Conservation (phyloP, 2,888 invertebrate species). For the Sialis lutaria region DNA sequence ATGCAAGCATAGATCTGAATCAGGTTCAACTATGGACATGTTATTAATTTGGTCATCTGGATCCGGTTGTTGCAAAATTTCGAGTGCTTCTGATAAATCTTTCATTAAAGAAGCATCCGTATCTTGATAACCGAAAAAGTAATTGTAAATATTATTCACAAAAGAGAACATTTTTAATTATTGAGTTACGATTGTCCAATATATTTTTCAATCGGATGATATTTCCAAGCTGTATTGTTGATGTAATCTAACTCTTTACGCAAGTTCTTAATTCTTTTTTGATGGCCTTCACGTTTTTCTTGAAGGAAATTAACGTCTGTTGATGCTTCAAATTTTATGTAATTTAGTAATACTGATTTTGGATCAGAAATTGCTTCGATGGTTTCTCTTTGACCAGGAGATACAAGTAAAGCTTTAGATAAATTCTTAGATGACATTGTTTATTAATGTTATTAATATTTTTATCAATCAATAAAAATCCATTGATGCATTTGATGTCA, state of each 20-base stretch:
- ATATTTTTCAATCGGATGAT: slow-evolving; percentile 17
- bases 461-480: no score
- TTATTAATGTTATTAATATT: neutral
- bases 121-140: neutral
- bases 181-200: slow-evolving; percentile 13
- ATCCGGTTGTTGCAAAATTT: neutral
- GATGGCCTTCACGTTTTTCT: slow-evolving; percentile 14
- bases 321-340: slow-evolving; percentile 3
- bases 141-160: neutral
- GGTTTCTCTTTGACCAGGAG: slow-evolving; percentile 3
- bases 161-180: neutral
- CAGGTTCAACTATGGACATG: neutral
- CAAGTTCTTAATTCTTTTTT: slow-evolving; percentile 15
- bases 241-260: slow-evolving; percentile 17
- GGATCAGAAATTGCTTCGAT: neutral
- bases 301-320: neutral
- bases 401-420: slow-evolving; percentile 1
- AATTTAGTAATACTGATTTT: neutral
- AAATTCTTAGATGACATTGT: slow-evolving; percentile 1
- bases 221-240: slow-evolving; percentile 18
- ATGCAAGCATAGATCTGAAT: slow-evolving; percentile 10
- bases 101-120: neutral
- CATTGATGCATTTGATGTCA: no score
- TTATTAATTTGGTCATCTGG: neutral
- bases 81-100: neutral